Percentiles rank a stretch among this genome's conserved stretches.
These are phyloP conservation scores for Archips xylosteana DNA, from an alignment of 2,888 invertebrate genomes.

Conservation along the genomic window DNA sequence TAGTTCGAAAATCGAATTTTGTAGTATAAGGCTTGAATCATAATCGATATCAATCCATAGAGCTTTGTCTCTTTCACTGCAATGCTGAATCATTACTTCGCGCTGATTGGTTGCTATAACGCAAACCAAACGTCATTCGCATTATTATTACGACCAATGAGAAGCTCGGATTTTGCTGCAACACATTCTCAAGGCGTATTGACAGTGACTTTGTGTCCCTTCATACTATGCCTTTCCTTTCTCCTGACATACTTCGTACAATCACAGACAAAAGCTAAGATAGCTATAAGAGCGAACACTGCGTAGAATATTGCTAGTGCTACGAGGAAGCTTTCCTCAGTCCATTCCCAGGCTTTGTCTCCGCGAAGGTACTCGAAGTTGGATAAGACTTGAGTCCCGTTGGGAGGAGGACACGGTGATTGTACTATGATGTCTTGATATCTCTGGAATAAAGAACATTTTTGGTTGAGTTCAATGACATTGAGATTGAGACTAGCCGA, in stretches of 20 bases:
- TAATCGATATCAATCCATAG: neutral
- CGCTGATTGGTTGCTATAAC: neutral
- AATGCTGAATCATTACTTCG: neutral
- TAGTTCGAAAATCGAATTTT: too few species aligned
- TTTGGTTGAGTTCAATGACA: slow-evolving; percentile 1
- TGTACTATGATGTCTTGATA: slow-evolving; percentile 95
- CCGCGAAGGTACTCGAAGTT: slow-evolving; percentile 73
- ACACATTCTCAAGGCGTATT: slow-evolving; percentile 85
- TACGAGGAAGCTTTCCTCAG: slow-evolving; percentile 84
- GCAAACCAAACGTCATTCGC: neutral
- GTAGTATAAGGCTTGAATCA: too few species aligned
- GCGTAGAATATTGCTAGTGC: slow-evolving; percentile 87
- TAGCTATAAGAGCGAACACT: slow-evolving; percentile 86
- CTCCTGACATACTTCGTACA: slow-evolving; percentile 82
- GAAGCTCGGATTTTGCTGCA: neutral
- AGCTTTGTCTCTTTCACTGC: too few species aligned
- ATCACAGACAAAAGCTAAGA: slow-evolving; percentile 86
- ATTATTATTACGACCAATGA: neutral
- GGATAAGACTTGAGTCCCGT: slow-evolving; percentile 89
- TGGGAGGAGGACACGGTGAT: slow-evolving; percentile 92
- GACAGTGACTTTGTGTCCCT: slow-evolving; percentile 84
- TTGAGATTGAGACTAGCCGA: too few species aligned
- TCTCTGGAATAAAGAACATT: slow-evolving; percentile 82
- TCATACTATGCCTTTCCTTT: slow-evolving; percentile 79
- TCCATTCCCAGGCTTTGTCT: slow-evolving; percentile 79